These are phyloP conservation scores for Tenualosa thibaudeaui DNA, from an alignment of 2,797 vertebrate species.

Conservation along the genomic window DNA sequence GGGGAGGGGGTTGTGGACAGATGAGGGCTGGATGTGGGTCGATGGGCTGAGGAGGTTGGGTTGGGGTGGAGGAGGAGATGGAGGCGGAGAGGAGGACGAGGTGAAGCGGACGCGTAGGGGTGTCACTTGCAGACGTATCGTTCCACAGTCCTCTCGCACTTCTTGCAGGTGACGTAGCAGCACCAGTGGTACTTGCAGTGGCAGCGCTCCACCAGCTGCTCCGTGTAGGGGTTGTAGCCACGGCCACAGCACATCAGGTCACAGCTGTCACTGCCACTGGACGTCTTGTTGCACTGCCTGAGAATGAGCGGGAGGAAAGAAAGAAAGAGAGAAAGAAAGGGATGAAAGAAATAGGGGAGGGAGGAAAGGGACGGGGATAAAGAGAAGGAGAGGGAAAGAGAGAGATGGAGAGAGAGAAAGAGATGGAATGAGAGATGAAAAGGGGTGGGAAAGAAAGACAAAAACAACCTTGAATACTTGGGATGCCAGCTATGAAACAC, in stretches of 20 bases:
- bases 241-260: slow-evolving; percentile 98
- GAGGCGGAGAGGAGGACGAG: neutral
- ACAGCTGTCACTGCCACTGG: slow-evolving; percentile 94
- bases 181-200: slow-evolving; percentile 99
- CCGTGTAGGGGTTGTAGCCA: slow-evolving; percentile 96
- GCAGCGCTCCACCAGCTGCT: slow-evolving; percentile 94
- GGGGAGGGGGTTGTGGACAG: slow-evolving; percentile 25
- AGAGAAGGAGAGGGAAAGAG: neutral
- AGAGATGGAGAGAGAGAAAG: neutral
- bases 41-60: neutral
- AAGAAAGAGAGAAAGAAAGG: neutral
- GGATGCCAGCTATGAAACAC: neutral
- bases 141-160: slow-evolving; percentile 92
- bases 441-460: slow-evolving; percentile 7
- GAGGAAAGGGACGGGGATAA: neutral
- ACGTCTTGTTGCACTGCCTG: slow-evolving; percentile 99
- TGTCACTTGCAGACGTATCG: slow-evolving; percentile 94
- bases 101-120: neutral
- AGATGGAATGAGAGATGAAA: neutral
- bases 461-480: slow-evolving; percentile 28
- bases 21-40: neutral
- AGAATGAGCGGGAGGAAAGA: slow-evolving; percentile 10
- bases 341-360: neutral
- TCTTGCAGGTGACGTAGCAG: slow-evolving; percentile 99
- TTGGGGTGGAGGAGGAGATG: neutral